These are phyloP conservation scores for Dysmachus trigonus DNA, from an alignment of 2,888 invertebrate genomes.

Conservation along the genomic window DNA sequence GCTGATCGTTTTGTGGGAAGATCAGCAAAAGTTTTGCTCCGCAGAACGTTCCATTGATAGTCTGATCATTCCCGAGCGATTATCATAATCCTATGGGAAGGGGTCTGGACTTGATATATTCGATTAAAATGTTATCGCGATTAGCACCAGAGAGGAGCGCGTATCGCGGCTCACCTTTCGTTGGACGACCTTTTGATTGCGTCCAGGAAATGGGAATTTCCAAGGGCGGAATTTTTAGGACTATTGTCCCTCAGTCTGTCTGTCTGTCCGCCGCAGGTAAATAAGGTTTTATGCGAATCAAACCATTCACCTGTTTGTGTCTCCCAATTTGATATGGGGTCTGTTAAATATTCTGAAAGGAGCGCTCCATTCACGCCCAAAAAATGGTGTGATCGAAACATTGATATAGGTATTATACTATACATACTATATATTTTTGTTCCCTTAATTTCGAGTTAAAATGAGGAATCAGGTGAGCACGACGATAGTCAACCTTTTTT, in stretches of 20 bases:
- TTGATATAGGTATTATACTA: neutral
- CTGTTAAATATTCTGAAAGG: neutral
- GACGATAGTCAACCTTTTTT: neutral
- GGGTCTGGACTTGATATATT: neutral
- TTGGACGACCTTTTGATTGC: neutral
- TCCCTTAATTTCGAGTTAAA: neutral
- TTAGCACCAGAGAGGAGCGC: neutral
- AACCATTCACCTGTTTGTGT: neutral
- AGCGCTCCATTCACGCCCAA: neutral
- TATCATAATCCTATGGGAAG: neutral
- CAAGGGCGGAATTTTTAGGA: neutral
- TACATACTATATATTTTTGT: neutral
- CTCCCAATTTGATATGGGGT: neutral
- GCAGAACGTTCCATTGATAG: neutral
- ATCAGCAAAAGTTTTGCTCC: neutral
- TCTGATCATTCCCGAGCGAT: neutral
- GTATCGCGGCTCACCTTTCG: neutral
- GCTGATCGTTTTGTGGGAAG: neutral
- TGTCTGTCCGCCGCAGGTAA: neutral
- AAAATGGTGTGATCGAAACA: neutral
- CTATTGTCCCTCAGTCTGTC: neutral
- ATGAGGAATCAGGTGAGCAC: neutral
- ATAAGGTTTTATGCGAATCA: neutral
- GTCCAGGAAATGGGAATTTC: neutral
- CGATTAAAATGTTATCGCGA: neutral